These are phyloP conservation scores for Pachypeltis micranthus DNA, from an alignment of 1,140 invertebrate genomes.

Conservation along the genomic window DNA sequence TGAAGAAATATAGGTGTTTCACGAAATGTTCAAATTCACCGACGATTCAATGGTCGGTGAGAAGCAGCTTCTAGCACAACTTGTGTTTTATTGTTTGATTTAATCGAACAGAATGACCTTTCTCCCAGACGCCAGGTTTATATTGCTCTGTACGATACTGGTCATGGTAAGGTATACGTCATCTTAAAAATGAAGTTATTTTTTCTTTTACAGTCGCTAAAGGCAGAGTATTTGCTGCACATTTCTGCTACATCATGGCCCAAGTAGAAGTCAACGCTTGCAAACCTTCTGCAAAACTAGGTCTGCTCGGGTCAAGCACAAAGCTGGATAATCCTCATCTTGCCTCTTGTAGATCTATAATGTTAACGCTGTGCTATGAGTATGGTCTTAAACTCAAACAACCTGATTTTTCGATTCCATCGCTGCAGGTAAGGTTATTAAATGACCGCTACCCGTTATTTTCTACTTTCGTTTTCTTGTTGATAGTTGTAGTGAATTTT, in stretches of 20 bases:
- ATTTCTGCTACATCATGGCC: conserved; percentile 87
- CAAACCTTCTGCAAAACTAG: conserved; percentile 52
- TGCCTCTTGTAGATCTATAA: conserved; percentile 69
- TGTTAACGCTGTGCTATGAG: conserved; percentile 90
- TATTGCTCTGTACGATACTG: too few species aligned
- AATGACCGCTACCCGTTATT: too few species aligned
- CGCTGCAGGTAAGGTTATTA: conserved; percentile 47
- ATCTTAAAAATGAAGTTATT: not conserved
- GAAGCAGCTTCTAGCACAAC: too few species aligned
- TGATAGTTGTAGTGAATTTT: too few species aligned
- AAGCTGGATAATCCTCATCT: conserved; percentile 51
- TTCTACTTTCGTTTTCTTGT: too few species aligned
- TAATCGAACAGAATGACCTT: too few species aligned
- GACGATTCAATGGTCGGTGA: too few species aligned
- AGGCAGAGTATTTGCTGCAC: conserved; percentile 72
- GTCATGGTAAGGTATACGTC: too few species aligned
- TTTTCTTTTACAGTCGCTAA: conserved; percentile 39
- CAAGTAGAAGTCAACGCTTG: conserved; percentile 61
- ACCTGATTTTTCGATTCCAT: conserved; percentile 54
- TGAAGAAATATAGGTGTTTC: too few species aligned
- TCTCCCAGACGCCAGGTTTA: too few species aligned
- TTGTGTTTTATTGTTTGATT: too few species aligned
- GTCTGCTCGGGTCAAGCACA: conserved; percentile 64
- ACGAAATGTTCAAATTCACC: too few species aligned
- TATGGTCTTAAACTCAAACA: conserved; percentile 75